Evolutionary conservation across 2,888 invertebrate species (phyloP).

Genomic region (Chrysina gloriosa): DNA sequence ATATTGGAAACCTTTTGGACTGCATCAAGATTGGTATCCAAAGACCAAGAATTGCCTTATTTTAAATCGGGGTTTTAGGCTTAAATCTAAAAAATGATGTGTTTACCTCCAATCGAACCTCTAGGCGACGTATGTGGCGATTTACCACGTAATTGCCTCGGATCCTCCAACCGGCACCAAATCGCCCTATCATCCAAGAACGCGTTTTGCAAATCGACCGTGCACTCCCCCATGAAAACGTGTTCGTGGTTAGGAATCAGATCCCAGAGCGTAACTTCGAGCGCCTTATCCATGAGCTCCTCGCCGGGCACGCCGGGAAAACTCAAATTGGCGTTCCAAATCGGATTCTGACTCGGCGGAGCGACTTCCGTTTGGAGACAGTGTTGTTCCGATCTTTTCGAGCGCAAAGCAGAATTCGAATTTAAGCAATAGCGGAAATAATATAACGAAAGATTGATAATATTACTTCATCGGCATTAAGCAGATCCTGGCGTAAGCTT

Average conservation of each 20-base stretch:
- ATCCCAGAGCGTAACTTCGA: constrained; percentile 92
- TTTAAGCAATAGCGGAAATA: too few species aligned
- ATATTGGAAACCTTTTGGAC: too few species aligned
- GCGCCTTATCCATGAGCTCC: constrained; percentile 80
- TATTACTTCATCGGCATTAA: constrained; percentile 85
- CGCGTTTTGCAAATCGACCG: constrained; percentile 83
- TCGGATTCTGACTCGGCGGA: constrained; percentile 87
- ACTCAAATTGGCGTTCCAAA: constrained; percentile 92
- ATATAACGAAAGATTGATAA: constrained; percentile 47
- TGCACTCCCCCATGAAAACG: constrained; percentile 84
- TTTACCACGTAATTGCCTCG: constrained; percentile 76
- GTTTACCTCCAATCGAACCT: constrained; percentile 71
- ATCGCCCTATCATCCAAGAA: constrained; percentile 89
- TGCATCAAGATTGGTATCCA: too few species aligned
- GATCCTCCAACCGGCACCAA: constrained; percentile 91
- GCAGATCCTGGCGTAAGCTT: constrained; percentile 86
- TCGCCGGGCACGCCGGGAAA: constrained; percentile 85
- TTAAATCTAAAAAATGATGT: too few species aligned
- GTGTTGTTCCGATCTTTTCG: constrained; percentile 80
- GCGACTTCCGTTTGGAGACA: constrained; percentile 87
- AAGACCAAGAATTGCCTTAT: too few species aligned
- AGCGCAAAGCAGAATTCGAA: too few species aligned
- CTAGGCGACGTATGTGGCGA: constrained; percentile 84
- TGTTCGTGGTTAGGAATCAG: constrained; percentile 85
- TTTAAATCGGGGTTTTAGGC: too few species aligned